Evolutionary conservation across 2,797 vertebrate species (phyloP), one percentile per base, ranked within the genome.

Genomic region (Scyliorhinus canicula): DNA sequence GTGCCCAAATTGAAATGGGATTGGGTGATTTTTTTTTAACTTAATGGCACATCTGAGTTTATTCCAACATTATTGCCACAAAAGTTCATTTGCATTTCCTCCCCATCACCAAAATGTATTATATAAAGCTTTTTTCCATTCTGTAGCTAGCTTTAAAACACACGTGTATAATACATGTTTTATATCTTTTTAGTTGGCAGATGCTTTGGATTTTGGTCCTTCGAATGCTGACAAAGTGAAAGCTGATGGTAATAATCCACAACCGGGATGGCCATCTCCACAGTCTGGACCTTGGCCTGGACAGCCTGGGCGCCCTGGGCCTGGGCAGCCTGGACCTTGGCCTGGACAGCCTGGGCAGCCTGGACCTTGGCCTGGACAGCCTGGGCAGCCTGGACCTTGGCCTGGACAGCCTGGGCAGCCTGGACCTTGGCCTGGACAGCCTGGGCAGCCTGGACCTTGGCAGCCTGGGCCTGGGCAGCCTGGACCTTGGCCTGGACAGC

Each of bases 181-280:
- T 50, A 44, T 47, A 40, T 93, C 47, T 93, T 52, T 74, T 69
- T 69, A 94, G 93, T 94, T 94, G 65, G 93, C 50, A 55, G 93
- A 74, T 74, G 93, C 93, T 74, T 74, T 94, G 47, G 67, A 1
- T 74, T 12, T 12, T 94, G 50, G 74, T 94, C 2, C 47, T 50
- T 16, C 67, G n/a, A 94, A 5, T 94, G 40, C 91, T 47, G 21
- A 63, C 90, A 93, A 44, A 67, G 26, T 93, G n/a, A 65, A 44
- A 12, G 9, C 90, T 40, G 63, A 67, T 94, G 12, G 67, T 52
- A 31, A 31, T n/a, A 50, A n/a, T 55, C 44, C 47, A 50, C n/a
- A 93, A 4, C 63, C 90, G 11, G 90, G 7, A 44, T 26, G 60
- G 88, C 50, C 11, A 4, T 9, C 50, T 3, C 60, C n/a, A n/a